These are phyloP conservation scores for Bellardia bayeri DNA, from an alignment of 2,888 invertebrate genomes.

Conservation along the genomic window DNA sequence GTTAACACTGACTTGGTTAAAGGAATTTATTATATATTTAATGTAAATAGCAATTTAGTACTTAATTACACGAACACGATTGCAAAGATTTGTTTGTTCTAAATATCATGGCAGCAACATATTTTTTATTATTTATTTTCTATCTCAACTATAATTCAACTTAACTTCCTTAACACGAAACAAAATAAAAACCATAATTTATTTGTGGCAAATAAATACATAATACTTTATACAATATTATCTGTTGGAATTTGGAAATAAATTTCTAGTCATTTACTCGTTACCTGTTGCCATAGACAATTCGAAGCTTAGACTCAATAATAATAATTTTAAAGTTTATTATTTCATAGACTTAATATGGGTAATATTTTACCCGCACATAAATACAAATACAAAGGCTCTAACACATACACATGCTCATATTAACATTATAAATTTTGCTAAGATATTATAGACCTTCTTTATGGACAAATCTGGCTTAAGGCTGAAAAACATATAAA, in stretches of 20 bases:
- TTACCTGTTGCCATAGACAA: conserved; percentile 22
- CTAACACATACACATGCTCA: neutral
- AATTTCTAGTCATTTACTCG: neutral
- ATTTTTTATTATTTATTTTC: neutral
- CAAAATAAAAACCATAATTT: conserved; percentile 42
- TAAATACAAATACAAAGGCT: neutral
- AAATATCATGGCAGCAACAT: neutral
- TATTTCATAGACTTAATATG: conserved; percentile 30
- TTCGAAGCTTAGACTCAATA: conserved; percentile 15
- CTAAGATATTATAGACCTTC: conserved; percentile 65
- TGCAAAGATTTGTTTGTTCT: neutral
- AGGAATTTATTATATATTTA: no score
- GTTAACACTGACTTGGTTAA: no score
- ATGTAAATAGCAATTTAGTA: no score
- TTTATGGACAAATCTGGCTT: conserved; percentile 68
- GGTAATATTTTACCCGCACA: conserved; percentile 8
- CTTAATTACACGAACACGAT: no score
- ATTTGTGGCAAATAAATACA: conserved; percentile 7
- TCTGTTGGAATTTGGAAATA: conserved; percentile 13
- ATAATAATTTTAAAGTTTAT: conserved; percentile 51
- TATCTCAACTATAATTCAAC: conserved; percentile 24
- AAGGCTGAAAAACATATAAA: conserved; percentile 48
- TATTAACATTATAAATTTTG: conserved; percentile 64
- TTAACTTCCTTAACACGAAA: neutral
- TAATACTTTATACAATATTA: conserved; percentile 1